Conservation (phyloP, 2,888 invertebrate species). For the Imbricaverruca yamaguchii region DNA sequence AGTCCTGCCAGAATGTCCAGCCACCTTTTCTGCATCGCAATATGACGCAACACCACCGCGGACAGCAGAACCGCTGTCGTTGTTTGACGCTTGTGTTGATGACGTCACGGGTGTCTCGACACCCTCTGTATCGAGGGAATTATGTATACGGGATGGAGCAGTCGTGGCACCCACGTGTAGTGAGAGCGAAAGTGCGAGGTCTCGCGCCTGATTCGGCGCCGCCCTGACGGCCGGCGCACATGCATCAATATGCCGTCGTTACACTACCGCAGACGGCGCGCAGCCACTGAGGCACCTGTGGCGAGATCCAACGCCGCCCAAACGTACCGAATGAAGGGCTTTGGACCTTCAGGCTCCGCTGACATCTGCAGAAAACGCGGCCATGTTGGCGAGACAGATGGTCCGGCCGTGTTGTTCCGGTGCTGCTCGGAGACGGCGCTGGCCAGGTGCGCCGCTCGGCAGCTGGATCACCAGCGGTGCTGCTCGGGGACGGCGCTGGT, state of each 20-base stretch:
- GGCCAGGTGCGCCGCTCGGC: neutral
- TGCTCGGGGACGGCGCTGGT: too few species aligned
- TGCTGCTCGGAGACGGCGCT: too few species aligned
- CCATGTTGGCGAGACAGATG: too few species aligned
- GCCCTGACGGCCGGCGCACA: neutral
- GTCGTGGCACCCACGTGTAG: neutral
- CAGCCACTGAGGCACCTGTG: neutral
- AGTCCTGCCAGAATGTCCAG: neutral
- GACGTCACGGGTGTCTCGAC: neutral
- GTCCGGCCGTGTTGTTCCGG: too few species aligned
- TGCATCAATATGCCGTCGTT: neutral
- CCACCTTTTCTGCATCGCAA: neutral
- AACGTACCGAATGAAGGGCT: neutral
- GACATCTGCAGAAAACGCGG: neutral
- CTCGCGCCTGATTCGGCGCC: neutral
- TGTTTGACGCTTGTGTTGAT: neutral
- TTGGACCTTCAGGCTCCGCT: neutral
- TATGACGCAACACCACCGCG: neutral
- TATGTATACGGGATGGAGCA: conserved; percentile 1
- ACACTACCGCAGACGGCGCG: neutral
- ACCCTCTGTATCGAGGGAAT: neutral
- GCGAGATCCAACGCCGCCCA: neutral
- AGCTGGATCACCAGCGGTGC: neutral
- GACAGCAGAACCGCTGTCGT: neutral
- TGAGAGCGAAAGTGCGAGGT: neutral